Conservation (phyloP, 2,797 vertebrate species). For the Centroberyx gerrardi region DNA sequence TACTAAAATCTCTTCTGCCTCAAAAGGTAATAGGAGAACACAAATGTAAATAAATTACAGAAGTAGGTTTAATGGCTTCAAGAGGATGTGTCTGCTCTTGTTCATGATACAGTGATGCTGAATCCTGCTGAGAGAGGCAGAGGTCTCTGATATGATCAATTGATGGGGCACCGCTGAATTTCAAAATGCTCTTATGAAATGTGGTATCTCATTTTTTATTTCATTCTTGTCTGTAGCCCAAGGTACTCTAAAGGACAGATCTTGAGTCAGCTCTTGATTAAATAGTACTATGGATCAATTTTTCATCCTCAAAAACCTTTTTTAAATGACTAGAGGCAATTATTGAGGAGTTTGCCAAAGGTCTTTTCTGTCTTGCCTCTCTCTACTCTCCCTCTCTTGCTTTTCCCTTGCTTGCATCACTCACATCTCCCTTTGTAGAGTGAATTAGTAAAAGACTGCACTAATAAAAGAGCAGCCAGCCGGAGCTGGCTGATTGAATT, state of each 20-base stretch:
- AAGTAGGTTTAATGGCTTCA: not conserved
- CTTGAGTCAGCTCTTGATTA: constrained; percentile 67
- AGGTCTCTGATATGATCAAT: constrained; percentile 37
- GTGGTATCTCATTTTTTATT: constrained; percentile 37
- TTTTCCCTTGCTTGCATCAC: constrained; percentile 63
- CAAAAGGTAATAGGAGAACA: not conserved
- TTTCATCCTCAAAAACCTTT: constrained; percentile 64
- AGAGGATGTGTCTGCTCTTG: constrained; percentile 16
- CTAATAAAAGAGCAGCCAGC: constrained; percentile 77
- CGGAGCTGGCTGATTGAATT: constrained; percentile 75
- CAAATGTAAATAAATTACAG: not conserved
- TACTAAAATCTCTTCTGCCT: not conserved
- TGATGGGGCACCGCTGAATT: constrained; percentile 46
- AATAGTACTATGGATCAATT: constrained; percentile 68
- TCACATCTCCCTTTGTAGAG: constrained; percentile 65
- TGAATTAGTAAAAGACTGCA: constrained; percentile 66
- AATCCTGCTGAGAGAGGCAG: constrained; percentile 25
- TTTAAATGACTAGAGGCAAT: constrained; percentile 66
- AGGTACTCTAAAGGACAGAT: constrained; percentile 64
- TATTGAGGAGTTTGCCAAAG: constrained; percentile 66
- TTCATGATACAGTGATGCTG: constrained; percentile 19
- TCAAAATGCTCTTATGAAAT: constrained; percentile 59
- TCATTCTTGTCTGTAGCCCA: constrained; percentile 50
- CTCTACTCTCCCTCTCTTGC: constrained; percentile 7
- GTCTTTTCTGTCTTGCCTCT: constrained; percentile 48